phyloP scores from a whole-genome alignment of 2,797 vertebrate genomes.

The Sphenodon punctatus region DNA sequence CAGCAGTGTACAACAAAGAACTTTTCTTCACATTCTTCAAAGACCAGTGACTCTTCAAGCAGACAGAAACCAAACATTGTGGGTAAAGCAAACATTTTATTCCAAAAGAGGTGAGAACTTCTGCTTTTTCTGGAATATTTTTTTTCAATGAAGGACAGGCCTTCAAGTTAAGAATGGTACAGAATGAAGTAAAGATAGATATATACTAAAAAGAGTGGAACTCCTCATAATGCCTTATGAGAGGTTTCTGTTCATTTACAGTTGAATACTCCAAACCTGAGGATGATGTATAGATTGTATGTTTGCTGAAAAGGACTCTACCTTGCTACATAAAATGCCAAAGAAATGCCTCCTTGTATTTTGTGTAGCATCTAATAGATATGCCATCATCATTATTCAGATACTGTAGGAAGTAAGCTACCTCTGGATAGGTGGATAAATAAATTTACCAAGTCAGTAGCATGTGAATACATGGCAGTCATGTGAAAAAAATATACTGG shows the following conservation, averaged over 20 bases:
- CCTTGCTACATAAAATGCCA: background rate
- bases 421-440: background rate
- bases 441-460: background rate
- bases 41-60: accelerated
- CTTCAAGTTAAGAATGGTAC: background rate
- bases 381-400: background rate
- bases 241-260: background rate
- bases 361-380: background rate
- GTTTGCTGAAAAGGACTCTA: background rate
- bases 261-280: background rate
- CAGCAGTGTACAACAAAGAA: background rate
- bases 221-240: background rate
- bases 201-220: background rate
- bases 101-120: background rate
- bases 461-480: background rate
- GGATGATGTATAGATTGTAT: background rate
- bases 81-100: background rate
- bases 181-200: background rate
- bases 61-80: background rate
- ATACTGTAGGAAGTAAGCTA: background rate
- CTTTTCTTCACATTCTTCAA: background rate
- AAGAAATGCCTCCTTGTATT: background rate
- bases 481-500: background rate
- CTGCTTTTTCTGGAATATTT: background rate
- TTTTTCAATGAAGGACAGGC: background rate